Conservation (phyloP, 2,113 vertebrate genomes). For the Synchiropus splendidus region DNA sequence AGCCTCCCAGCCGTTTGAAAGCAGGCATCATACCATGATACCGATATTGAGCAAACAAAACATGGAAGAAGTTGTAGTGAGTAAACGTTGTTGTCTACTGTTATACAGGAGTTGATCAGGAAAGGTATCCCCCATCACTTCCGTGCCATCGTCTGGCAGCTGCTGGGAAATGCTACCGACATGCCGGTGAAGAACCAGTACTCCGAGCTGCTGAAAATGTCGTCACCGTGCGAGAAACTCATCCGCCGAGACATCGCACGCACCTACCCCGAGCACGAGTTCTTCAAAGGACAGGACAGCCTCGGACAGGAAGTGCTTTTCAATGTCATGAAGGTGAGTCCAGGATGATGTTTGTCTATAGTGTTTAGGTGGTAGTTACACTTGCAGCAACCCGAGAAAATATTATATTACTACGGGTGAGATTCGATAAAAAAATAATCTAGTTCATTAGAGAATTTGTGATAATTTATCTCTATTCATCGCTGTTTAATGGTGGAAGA, state of each 20-base stretch:
- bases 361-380: no score
- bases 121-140: constrained; percentile 96
- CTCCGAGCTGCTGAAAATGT: constrained; percentile 91
- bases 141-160: constrained; percentile 92
- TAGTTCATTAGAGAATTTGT: no score
- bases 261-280: constrained; percentile 92
- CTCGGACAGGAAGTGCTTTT: constrained; percentile 94
- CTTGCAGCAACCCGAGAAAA: no score
- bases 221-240: constrained; percentile 91
- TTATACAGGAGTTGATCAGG: constrained; percentile 81
- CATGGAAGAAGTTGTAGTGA: no score
- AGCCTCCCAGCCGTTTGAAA: no score
- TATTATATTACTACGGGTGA: no score
- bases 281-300: constrained; percentile 96
- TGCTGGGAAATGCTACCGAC: constrained; percentile 86
- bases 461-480: no score
- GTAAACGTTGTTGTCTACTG: neutral
- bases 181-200: constrained; percentile 95
- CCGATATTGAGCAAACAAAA: no score
- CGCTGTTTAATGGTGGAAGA: no score
- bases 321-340: constrained; percentile 89
- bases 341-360: neutral
- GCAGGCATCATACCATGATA: no score
- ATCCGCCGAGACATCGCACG: constrained; percentile 93
- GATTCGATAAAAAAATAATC: no score